Evolutionary conservation across 2,113 vertebrate species (phyloP).

Genomic region (Madoqua kirkii): DNA sequence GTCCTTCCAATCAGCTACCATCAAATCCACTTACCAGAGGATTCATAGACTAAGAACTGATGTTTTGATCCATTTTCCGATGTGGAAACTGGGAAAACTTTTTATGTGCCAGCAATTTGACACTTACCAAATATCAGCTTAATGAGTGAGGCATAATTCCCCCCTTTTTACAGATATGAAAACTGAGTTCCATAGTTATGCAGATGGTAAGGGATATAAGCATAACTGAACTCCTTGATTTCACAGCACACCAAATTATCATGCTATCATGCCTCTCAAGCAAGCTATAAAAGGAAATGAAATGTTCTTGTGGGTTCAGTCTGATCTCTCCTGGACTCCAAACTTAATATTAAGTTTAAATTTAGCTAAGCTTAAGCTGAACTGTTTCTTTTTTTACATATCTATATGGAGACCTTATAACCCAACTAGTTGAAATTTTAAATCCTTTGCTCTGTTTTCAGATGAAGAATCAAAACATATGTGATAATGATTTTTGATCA

Average conservation of each 20-base stretch:
- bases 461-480: neutral
- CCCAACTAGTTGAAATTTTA: neutral
- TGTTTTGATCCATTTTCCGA: neutral
- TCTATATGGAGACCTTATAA: neutral
- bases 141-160: neutral
- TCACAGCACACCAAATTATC: neutral
- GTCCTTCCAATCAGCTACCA: neutral
- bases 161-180: neutral
- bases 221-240: neutral
- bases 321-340: neutral
- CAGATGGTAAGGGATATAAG: neutral
- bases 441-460: neutral
- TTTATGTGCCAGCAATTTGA: neutral
- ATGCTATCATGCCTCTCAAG: neutral
- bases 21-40: neutral
- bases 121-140: neutral
- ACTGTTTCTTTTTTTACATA: neutral
- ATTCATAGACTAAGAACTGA: neutral
- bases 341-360: neutral
- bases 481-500: neutral
- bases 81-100: neutral
- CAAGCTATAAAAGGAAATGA: neutral
- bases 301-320: neutral
- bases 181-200: neutral
- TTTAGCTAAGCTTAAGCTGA: neutral